Percentiles rank a stretch among this genome's conserved stretches.
Conservation (phyloP, 1,140 invertebrate species). For the Drosophila orena region DNA sequence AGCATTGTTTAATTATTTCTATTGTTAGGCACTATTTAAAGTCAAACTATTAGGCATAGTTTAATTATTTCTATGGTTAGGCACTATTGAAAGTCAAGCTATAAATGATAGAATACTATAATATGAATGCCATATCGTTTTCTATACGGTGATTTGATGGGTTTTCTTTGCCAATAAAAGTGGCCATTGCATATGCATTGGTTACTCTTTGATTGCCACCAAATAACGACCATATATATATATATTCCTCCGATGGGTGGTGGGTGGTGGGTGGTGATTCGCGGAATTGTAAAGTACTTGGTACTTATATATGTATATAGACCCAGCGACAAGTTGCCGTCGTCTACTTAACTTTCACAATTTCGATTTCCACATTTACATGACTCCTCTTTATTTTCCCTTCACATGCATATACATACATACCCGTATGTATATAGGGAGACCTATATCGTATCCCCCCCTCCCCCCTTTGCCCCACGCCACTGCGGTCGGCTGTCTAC, state of each 20-base stretch:
- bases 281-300: not conserved
- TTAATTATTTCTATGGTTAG: no score
- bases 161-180: conserved; percentile 7
- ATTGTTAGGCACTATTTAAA: not conserved
- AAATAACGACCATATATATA: conserved; percentile 7
- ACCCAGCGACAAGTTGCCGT: conserved; percentile 38
- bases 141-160: not conserved
- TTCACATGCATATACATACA: not conserved
- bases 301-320: conserved; percentile 9
- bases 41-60: no score
- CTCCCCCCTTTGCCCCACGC: conserved; percentile 4
- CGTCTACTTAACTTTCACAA: conserved; percentile 37
- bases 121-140: not conserved
- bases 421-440: not conserved
- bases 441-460: no score
- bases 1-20: no score
- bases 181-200: conserved; percentile 25
- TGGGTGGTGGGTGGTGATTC: conserved; percentile 2
- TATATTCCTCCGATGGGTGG: conserved; percentile 14
- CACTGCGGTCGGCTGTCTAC: conserved; percentile 41
- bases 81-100: no score
- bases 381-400: conserved; percentile 17
- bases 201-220: conserved; percentile 20
- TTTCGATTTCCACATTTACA: conserved; percentile 36
- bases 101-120: no score